These are phyloP conservation scores for Heteractis magnifica DNA, from an alignment of 92 coral and sea anemone species.

Conservation along the genomic window DNA sequence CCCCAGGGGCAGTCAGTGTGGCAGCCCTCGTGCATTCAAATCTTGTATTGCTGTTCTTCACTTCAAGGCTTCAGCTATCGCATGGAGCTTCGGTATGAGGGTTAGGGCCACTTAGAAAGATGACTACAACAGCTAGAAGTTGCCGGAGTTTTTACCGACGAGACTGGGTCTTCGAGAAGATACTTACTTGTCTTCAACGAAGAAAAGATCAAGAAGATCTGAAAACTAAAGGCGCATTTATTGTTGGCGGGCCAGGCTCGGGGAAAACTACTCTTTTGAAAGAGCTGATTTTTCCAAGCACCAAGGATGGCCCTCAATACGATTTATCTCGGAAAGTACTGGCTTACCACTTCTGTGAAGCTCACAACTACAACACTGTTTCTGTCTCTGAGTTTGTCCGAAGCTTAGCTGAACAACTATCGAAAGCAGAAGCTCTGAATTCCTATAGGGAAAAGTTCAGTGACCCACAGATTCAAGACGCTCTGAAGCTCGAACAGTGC, in stretches of 20 bases:
- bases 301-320: constrained; percentile 61
- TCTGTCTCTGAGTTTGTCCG: constrained; percentile 83
- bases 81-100: constrained; percentile 15
- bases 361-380: constrained; percentile 75
- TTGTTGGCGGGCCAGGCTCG: constrained; percentile 95
- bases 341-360: constrained; percentile 85
- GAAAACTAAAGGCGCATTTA: constrained; percentile 86
- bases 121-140: constrained; percentile 53
- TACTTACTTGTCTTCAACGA: constrained; percentile 74
- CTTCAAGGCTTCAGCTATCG: neutral
- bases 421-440: constrained; percentile 64
- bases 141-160: constrained; percentile 84
- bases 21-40: constrained; percentile 24
- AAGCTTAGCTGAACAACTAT: constrained; percentile 88
- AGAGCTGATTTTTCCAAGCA: constrained; percentile 78
- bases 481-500: constrained; percentile 73
- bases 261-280: constrained; percentile 87
- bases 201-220: constrained; percentile 71
- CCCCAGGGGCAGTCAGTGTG: constrained; percentile 35
- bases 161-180: constrained; percentile 96
- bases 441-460: constrained; percentile 71
- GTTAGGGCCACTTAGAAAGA: constrained; percentile 23
- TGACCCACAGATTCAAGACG: constrained; percentile 75
- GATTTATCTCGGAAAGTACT: constrained; percentile 76
- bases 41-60: constrained; percentile 18